A percentile compares a stretch with the other conserved stretches of the same genome.
Evolutionary conservation across 2,113 vertebrate genomes (phyloP).

Genomic region (Tricholaema leucomelas): DNA sequence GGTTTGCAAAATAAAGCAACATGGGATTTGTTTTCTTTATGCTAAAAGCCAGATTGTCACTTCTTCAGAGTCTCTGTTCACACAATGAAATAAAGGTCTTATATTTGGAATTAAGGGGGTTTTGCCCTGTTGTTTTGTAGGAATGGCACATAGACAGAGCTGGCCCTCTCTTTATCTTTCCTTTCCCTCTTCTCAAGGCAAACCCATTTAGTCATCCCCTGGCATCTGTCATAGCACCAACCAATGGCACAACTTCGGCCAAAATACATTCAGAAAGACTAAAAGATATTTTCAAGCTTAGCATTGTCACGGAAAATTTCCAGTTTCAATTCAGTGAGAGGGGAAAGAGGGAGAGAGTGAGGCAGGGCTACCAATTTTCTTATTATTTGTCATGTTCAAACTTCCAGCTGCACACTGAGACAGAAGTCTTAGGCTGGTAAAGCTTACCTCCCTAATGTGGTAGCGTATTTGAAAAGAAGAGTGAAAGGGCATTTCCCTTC

Average conservation of each 20-base stretch:
- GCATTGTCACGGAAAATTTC: background rate
- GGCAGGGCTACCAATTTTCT: background rate
- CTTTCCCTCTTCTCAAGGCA: background rate
- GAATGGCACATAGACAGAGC: background rate
- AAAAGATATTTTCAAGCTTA: background rate
- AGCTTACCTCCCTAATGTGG: background rate
- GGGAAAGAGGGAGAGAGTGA: background rate
- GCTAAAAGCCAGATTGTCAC: background rate
- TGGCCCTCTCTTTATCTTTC: background rate
- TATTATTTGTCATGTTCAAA: background rate
- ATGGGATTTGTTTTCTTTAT: background rate
- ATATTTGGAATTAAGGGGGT: fast-evolving
- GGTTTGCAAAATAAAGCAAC: background rate
- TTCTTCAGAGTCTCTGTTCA: background rate
- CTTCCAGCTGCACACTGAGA: background rate
- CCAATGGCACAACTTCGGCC: background rate
- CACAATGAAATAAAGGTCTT: background rate
- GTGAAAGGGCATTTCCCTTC: background rate
- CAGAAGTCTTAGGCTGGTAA: background rate
- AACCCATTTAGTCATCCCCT: background rate
- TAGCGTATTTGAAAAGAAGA: background rate
- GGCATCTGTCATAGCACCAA: background rate
- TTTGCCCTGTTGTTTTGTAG: background rate
- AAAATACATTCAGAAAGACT: background rate
- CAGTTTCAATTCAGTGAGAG: background rate